Evolutionary conservation across 2,888 invertebrate genomes (phyloP).

Genomic region (Acleris cristana): DNA sequence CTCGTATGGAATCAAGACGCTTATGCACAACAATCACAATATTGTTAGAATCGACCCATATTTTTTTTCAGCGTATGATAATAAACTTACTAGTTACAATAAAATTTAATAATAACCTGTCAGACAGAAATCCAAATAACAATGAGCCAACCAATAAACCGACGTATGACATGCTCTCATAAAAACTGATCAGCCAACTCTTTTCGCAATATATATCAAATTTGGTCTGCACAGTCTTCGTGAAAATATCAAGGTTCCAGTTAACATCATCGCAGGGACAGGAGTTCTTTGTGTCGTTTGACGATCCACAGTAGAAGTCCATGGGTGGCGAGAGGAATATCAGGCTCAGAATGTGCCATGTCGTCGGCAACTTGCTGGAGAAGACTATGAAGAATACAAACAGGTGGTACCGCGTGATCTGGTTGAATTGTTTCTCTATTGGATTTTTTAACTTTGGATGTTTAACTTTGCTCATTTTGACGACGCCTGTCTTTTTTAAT

Average conservation of each 20-base stretch:
- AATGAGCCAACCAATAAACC: conserved; percentile 66
- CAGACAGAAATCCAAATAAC: conserved; percentile 64
- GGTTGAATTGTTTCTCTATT: conserved; percentile 59
- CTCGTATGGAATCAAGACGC: too few relatives aligned
- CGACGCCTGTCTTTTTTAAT: background rate
- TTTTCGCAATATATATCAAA: conserved; percentile 57
- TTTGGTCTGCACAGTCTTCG: conserved; percentile 65
- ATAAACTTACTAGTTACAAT: too few relatives aligned
- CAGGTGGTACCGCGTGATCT: conserved; percentile 58
- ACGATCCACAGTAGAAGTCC: conserved; percentile 52
- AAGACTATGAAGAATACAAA: conserved; percentile 60
- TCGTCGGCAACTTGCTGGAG: conserved; percentile 56
- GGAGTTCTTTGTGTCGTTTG: conserved; percentile 24
- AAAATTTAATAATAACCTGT: conserved; percentile 49
- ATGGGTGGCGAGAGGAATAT: conserved; percentile 68
- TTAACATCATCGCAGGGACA: conserved; percentile 62
- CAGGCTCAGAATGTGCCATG: conserved; percentile 67
- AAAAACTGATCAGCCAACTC: conserved; percentile 61
- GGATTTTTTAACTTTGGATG: conserved; percentile 52
- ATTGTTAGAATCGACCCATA: too few relatives aligned
- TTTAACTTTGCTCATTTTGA: conserved; percentile 41
- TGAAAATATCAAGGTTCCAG: conserved; percentile 63
- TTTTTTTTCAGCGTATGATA: too few relatives aligned
- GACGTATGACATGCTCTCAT: conserved; percentile 60
- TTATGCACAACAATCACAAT: too few relatives aligned